A percentile compares a stretch with the other conserved stretches of the same genome.
These are phyloP conservation scores for Chroicocephalus ridibundus DNA, from an alignment of 2,113 vertebrate genomes.

Conservation along the genomic window DNA sequence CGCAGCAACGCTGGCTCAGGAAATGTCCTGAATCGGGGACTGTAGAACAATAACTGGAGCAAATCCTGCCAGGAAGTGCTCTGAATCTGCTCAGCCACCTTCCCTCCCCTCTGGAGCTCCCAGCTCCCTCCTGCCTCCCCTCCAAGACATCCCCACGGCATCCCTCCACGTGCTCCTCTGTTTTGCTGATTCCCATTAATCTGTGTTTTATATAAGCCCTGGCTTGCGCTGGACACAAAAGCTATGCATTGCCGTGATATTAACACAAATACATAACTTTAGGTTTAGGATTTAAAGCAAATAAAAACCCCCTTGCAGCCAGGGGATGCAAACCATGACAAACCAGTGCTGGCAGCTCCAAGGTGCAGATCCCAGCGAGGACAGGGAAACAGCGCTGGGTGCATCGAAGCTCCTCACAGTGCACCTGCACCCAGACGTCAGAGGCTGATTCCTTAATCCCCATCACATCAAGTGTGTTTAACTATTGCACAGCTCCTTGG, in stretches of 20 bases:
- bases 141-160: not conserved
- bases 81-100: not conserved
- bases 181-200: conserved; percentile 35
- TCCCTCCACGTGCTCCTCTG: not conserved
- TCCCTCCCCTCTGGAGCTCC: not conserved
- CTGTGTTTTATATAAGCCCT: conserved; percentile 29
- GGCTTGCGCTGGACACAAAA: not conserved
- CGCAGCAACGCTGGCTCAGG: not conserved
- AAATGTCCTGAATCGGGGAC: not conserved
- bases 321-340: not conserved
- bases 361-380: not conserved
- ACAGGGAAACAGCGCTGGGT: not conserved
- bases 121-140: not conserved
- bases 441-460: not conserved
- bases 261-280: not conserved
- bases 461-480: not conserved
- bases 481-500: not conserved
- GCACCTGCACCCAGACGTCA: not conserved
- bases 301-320: not conserved
- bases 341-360: not conserved
- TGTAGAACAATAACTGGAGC: not conserved
- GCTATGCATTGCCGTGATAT: not conserved
- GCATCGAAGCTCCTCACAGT: not conserved
- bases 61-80: conserved; percentile 11
- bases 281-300: not conserved